Evolutionary conservation across 1,140 invertebrate genomes (phyloP).

Genomic region (Metopolophium dirhodum): DNA sequence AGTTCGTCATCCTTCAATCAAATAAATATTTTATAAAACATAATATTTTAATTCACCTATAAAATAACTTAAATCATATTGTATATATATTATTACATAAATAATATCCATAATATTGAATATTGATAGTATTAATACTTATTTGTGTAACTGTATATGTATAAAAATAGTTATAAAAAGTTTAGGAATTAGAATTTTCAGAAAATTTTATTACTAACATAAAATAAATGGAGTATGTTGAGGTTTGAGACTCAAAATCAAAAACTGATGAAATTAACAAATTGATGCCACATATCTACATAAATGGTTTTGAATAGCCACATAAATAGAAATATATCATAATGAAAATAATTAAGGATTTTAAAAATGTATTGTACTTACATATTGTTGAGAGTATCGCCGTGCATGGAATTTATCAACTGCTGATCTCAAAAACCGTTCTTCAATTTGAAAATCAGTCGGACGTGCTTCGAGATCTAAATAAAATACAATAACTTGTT

Average conservation of each 20-base stretch:
- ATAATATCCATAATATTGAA: background rate
- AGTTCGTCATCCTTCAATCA: constrained; percentile 71
- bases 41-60: constrained; percentile 6
- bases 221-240: background rate
- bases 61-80: constrained; percentile 35
- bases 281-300: background rate
- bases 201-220: background rate
- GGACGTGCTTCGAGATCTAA: constrained; percentile 89
- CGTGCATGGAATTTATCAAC: constrained; percentile 96
- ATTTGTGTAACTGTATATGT: background rate
- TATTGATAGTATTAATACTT: background rate
- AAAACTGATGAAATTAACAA: background rate
- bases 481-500: background rate
- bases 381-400: constrained; percentile 70
- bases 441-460: constrained; percentile 99
- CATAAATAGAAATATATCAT: background rate
- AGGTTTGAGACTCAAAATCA: background rate
- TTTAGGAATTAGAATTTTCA: background rate
- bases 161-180: background rate
- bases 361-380: constrained; percentile 4
- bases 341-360: background rate
- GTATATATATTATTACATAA: background rate
- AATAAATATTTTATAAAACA: constrained; percentile 43
- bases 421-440: constrained; percentile 89
- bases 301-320: too few species aligned